These are phyloP conservation scores for Saccostrea cuccullata DNA, from an alignment of 1,140 invertebrate genomes.

Conservation along the genomic window DNA sequence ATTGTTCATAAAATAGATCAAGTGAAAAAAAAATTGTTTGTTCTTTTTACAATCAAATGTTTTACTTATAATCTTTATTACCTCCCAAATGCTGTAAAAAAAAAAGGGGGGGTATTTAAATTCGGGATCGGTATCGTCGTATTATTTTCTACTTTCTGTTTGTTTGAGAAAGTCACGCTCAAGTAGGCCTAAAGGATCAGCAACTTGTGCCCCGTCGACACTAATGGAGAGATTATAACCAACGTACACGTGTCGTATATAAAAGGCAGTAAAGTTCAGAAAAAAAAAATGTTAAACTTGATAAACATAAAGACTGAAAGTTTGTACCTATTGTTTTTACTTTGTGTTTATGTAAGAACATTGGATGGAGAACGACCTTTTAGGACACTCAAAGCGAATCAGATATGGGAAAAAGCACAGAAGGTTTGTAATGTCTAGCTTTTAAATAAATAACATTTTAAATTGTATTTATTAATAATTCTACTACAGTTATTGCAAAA, in stretches of 20 bases:
- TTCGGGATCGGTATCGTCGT: background rate
- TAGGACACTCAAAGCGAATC: slow-evolving; percentile 90
- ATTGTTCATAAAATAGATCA: background rate
- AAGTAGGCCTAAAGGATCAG: background rate
- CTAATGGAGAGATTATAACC: no score
- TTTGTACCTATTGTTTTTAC: background rate
- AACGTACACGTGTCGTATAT: background rate
- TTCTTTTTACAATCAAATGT: no score
- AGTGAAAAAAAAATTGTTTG: no score
- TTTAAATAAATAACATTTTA: background rate
- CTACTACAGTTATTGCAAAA: no score
- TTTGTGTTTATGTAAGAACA: background rate
- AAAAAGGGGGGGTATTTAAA: background rate
- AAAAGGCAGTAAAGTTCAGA: background rate
- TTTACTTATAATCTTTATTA: no score
- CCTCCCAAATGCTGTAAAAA: background rate
- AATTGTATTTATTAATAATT: background rate
- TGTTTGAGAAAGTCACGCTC: background rate
- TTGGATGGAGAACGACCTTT: slow-evolving; percentile 82
- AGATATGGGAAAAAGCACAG: slow-evolving; percentile 90
- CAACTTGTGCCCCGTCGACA: no score
- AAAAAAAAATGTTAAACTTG: background rate
- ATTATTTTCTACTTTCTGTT: background rate
- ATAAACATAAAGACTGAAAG: background rate
- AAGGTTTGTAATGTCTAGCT: slow-evolving; percentile 81